Conservation (phyloP, 2,113 vertebrate species). For the Hyaena hyaena region DNA sequence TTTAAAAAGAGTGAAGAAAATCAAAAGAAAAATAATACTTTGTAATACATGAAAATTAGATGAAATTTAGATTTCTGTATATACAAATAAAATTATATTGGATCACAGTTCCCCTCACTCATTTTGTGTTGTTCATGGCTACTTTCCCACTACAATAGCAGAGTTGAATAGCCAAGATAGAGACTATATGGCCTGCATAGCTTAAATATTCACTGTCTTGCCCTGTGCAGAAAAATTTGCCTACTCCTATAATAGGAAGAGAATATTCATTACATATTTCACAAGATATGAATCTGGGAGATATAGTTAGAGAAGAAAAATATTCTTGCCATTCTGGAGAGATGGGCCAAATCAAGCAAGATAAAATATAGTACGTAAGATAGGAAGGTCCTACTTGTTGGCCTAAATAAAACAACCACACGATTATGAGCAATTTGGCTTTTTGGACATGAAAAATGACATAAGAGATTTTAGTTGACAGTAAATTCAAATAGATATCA, state of each 20-base stretch:
- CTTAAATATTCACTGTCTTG: background rate
- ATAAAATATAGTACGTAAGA: background rate
- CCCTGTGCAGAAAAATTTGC: background rate
- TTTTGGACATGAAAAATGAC: constrained; percentile 1
- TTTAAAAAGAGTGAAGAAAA: background rate
- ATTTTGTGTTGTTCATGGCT: background rate
- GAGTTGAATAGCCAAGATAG: background rate
- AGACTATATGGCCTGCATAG: background rate
- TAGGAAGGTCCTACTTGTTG: background rate
- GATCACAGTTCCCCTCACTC: background rate
- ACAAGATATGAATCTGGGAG: background rate
- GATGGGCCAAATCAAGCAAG: background rate
- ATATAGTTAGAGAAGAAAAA: background rate
- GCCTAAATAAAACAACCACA: background rate
- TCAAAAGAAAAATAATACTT: background rate
- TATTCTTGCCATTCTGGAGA: background rate
- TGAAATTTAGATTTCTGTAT: background rate
- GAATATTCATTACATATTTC: background rate
- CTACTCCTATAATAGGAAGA: background rate
- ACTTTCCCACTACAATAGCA: background rate
- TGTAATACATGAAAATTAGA: background rate
- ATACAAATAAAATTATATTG: background rate
- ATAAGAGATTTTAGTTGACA: background rate
- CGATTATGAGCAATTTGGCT: background rate
- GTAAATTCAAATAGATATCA: background rate